Evolutionary conservation across 2,888 invertebrate genomes (phyloP).

Genomic region (Lithosia quadra): DNA sequence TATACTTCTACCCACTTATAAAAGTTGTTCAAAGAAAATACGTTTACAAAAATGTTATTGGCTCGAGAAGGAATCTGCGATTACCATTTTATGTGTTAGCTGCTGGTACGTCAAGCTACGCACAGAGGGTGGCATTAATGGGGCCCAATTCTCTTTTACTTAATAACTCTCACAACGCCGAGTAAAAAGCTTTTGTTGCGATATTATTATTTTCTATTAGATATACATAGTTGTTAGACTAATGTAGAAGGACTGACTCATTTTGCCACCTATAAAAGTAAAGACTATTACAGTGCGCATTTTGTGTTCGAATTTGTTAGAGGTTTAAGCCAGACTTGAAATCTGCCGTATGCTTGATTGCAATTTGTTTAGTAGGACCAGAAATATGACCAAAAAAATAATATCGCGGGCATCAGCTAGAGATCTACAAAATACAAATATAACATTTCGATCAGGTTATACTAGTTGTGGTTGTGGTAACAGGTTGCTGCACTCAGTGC

Average conservation of each 20-base stretch:
- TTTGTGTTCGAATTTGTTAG: background rate
- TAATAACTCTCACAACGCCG: constrained; percentile 37
- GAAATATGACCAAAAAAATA: too few relatives aligned
- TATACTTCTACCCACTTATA: constrained; percentile 34
- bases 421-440: too few relatives aligned
- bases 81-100: constrained; percentile 67
- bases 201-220: constrained; percentile 6
- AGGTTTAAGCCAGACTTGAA: too few relatives aligned
- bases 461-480: too few relatives aligned
- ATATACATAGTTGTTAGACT: background rate
- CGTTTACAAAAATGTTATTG: constrained; percentile 41
- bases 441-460: too few relatives aligned
- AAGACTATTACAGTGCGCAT: background rate
- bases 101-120: constrained; percentile 61
- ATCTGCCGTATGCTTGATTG: too few relatives aligned
- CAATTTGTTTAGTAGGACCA: too few relatives aligned
- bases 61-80: constrained; percentile 47
- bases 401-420: too few relatives aligned
- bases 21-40: constrained; percentile 45
- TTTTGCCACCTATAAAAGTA: background rate
- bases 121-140: constrained; percentile 62
- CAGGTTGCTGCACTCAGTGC: too few relatives aligned
- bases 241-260: background rate
- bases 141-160: constrained; percentile 57
- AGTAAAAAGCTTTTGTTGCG: constrained; percentile 38